Conservation (phyloP, 2,888 invertebrate species). For the Plutella xylostella region DNA sequence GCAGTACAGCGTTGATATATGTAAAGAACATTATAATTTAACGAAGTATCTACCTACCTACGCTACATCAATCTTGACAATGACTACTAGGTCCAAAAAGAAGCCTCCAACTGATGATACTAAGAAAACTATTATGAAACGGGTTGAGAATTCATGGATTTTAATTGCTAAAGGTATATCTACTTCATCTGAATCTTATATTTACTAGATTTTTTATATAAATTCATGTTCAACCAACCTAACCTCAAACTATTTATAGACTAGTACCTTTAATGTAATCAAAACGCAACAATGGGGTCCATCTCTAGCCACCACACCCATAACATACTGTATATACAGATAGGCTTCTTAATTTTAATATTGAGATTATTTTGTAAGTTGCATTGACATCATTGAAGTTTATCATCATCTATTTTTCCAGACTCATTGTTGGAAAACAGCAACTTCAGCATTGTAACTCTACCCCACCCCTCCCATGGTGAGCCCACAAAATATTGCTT, state of each 20-base stretch:
- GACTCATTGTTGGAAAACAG: slow-evolving; percentile 42
- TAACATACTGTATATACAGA: too few species aligned
- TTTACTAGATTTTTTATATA: too few species aligned
- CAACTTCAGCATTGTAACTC: slow-evolving; percentile 69
- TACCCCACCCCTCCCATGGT: slow-evolving; percentile 76
- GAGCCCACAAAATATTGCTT: slow-evolving; percentile 74
- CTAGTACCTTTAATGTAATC: too few species aligned
- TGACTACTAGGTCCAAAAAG: slow-evolving; percentile 68
- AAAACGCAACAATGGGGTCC: too few species aligned
- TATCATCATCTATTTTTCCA: slow-evolving; percentile 26
- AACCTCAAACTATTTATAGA: too few species aligned
- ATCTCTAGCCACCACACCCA: too few species aligned
- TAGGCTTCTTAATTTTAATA: too few species aligned
- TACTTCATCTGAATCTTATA: background rate
- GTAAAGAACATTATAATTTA: too few species aligned
- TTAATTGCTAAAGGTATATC: slow-evolving; percentile 72
- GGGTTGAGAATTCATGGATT: slow-evolving; percentile 76
- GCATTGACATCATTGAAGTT: background rate
- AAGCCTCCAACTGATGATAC: slow-evolving; percentile 56
- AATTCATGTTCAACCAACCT: too few species aligned
- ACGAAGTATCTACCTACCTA: too few species aligned
- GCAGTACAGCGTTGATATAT: too few species aligned
- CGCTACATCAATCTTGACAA: too few species aligned
- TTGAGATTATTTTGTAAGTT: background rate
- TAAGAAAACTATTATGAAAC: slow-evolving; percentile 46